Evolutionary conservation across 2,888 invertebrate genomes (phyloP), one percentile per base, ranked within the genome.

Genomic region (Linnaemya vulpina): DNA sequence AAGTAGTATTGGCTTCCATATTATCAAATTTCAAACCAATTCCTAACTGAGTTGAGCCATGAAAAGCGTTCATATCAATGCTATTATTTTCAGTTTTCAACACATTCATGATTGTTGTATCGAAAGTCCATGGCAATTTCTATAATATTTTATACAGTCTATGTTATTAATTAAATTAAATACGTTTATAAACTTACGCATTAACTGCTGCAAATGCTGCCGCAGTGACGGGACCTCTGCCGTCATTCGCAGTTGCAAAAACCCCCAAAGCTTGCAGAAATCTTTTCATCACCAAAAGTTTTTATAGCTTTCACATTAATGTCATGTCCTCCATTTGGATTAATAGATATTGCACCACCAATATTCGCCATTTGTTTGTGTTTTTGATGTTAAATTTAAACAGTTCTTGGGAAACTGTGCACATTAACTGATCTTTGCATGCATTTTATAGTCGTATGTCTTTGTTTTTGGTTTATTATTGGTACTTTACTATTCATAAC

Each of bases 41-140:
- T n/a, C 88, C 75, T n/a, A 88, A 15, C 40, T 88, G 65, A 2
- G 86, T 89, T 25, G 87, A 88, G 25, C 87, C 90, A 67, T 90
- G 89, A 40, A 88, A 89, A 0, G 88, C 89, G 25, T 86, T 90
- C 1, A 90, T 88, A 75, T 89, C 89, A 0, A 91, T 0, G 0
- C 75, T 46, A 15, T 88, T 77, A 4, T 85, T 79, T 3, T 87
- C 67, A 35, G 60, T 88, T n/a, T 90, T 84, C 17, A 89, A 86
- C 0, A 90, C 81, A 83, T 90, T 91, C 0, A 87, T 5, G 88
- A 80, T 53, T 89, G 90, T 65, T 89, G 87, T 38, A 91, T 1
- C 0, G 89, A 88, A 4, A 91, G 46, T 0, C 89, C 87, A 77
- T 90, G 89, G 0, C 89, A 89, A 78, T 91, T 87, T n/a, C 91